Evolutionary conservation across 2,888 invertebrate genomes (phyloP).

Genomic region (Agonopterix arenella): DNA sequence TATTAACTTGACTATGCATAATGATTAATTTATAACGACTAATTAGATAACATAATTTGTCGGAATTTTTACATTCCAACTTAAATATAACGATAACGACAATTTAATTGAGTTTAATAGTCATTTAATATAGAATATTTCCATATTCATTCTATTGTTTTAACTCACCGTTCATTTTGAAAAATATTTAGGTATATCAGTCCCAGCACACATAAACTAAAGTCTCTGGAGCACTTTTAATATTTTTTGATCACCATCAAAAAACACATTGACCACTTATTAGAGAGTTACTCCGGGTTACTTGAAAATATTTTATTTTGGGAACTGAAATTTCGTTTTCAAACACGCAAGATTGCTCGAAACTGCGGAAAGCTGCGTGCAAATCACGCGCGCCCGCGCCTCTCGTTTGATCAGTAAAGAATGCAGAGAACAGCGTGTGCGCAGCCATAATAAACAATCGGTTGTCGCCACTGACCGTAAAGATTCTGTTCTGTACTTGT

Average conservation of each 20-base stretch:
- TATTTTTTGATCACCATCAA: no score
- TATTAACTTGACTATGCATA: no score
- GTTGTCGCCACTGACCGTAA: neutral
- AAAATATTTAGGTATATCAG: neutral
- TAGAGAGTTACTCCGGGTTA: no score
- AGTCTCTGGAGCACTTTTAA: conserved; percentile 1
- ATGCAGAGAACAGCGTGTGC: conserved; percentile 23
- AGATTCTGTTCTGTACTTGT: no score
- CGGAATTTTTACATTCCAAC: no score
- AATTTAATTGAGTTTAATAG: neutral
- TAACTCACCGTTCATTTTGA: conserved; percentile 22
- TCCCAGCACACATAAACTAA: neutral
- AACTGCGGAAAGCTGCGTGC: conserved; percentile 18
- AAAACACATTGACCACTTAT: no score
- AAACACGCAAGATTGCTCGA: neutral
- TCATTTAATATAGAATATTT: neutral
- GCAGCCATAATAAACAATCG: conserved; percentile 27
- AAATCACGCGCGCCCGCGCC: conserved; percentile 28
- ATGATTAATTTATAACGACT: no score
- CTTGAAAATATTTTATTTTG: neutral
- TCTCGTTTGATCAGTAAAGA: conserved; percentile 23
- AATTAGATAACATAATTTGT: no score
- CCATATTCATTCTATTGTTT: neutral
- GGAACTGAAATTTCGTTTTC: conserved; percentile 6
- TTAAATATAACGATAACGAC: no score